Evolutionary conservation across 2,113 vertebrate species (phyloP).

Genomic region (Arizona elegans): DNA sequence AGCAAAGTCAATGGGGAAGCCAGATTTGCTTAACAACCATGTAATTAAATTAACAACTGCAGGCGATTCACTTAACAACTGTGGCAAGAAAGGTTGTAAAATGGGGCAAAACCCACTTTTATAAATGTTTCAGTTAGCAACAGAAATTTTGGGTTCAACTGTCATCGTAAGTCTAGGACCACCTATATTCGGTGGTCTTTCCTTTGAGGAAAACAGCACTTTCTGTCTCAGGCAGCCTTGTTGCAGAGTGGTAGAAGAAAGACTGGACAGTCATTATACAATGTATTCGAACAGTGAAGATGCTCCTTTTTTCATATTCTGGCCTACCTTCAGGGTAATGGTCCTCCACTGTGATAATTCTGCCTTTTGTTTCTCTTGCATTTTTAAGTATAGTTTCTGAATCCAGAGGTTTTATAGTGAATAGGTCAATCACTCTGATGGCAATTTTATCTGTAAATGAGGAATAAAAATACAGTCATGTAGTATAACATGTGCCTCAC

Average conservation of each 20-base stretch:
- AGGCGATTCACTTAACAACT: neutral
- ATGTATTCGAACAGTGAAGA: too few species aligned
- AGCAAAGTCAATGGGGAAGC: neutral
- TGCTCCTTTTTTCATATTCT: neutral
- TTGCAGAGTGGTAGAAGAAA: neutral
- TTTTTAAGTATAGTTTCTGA: conserved; percentile 85
- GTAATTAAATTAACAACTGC: neutral
- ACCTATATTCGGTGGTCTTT: neutral
- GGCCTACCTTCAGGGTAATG: conserved; percentile 89
- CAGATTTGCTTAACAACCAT: neutral
- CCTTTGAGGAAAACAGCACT: neutral
- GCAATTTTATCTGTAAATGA: conserved; percentile 79
- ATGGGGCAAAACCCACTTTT: neutral
- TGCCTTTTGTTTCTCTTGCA: conserved; percentile 84
- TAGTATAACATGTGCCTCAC: neutral
- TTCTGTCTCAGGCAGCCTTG: neutral
- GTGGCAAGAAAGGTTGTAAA: neutral
- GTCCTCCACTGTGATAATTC: conserved; percentile 91
- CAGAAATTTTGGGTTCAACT: neutral
- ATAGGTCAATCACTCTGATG: conserved; percentile 86
- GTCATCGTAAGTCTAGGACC: neutral
- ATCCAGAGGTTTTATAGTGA: conserved; percentile 95
- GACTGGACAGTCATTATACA: neutral
- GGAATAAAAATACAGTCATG: neutral
- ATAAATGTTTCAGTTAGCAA: neutral